Evolutionary conservation across 2,113 vertebrate genomes (phyloP).

Genomic region (Nibea albiflora): DNA sequence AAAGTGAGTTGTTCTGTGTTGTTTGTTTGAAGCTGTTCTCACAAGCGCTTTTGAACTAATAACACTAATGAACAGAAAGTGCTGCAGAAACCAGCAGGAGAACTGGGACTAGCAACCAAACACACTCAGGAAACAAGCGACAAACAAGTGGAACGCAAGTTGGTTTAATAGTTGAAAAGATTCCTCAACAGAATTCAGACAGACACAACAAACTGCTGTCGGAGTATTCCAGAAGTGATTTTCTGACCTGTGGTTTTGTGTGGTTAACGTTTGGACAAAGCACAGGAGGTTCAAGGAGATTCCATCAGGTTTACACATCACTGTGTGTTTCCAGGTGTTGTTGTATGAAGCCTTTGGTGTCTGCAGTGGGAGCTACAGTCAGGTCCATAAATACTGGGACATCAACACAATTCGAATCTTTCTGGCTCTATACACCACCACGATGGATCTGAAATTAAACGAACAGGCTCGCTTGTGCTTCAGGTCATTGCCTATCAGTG

Average conservation of each 20-base stretch:
- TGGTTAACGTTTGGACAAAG: background rate
- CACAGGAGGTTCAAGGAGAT: background rate
- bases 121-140: conserved; percentile 5
- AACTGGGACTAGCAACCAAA: conserved; percentile 19
- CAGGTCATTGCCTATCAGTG: too few relatives aligned
- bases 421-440: too few relatives aligned
- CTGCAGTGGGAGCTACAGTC: background rate
- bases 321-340: background rate
- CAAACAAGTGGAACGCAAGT: conserved; percentile 6
- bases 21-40: conserved; percentile 60
- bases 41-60: conserved; percentile 58
- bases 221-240: background rate
- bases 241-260: background rate
- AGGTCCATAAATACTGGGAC: too few relatives aligned
- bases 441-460: too few relatives aligned
- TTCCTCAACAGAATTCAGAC: background rate
- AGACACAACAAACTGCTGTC: background rate
- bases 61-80: conserved; percentile 58
- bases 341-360: background rate
- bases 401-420: too few relatives aligned
- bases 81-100: conserved; percentile 19
- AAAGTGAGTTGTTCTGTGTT: conserved; percentile 40
- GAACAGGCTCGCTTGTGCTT: too few relatives aligned
- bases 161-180: background rate
- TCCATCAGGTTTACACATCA: background rate